phyloP scores from a whole-genome alignment of 1,140 invertebrate species.

The Gonioctena quinquepunctata region DNA sequence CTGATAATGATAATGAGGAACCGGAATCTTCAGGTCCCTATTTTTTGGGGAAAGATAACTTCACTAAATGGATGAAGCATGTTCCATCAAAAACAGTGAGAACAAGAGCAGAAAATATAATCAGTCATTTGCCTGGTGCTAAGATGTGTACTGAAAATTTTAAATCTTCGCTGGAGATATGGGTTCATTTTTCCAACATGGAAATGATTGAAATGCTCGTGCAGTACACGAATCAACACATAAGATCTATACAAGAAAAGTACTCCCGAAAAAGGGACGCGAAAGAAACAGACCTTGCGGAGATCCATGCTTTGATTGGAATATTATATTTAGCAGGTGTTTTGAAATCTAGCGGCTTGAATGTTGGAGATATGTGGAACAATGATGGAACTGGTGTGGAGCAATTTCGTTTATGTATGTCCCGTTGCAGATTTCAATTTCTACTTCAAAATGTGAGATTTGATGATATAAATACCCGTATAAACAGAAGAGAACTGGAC shows the following conservation, averaged over 20 bases:
- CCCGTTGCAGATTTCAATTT: constrained; percentile 11
- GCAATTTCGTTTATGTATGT: constrained; percentile 33
- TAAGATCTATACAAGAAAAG: background rate
- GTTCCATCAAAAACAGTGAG: background rate
- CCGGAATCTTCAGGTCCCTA: no score
- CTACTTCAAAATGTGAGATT: constrained; percentile 33
- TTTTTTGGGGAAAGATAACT: no score
- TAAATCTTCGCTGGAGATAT: background rate
- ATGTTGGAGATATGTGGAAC: constrained; percentile 55
- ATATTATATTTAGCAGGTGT: constrained; percentile 59
- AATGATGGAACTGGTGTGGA: constrained; percentile 54
- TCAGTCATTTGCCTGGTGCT: background rate
- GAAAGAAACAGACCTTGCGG: constrained; percentile 5
- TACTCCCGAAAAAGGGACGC: constrained; percentile 12
- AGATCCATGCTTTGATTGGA: constrained; percentile 46
- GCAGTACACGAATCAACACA: constrained; percentile 14
- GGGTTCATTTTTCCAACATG: background rate
- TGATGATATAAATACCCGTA: constrained; percentile 36
- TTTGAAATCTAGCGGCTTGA: constrained; percentile 52
- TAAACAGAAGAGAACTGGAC: constrained; percentile 37
- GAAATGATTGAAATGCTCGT: constrained; percentile 11
- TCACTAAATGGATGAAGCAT: background rate
- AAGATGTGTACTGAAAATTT: background rate
- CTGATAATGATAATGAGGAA: no score
- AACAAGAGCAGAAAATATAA: background rate